Conservation (phyloP, 2,888 invertebrate species). For the Cecidostiba fungosa region DNA sequence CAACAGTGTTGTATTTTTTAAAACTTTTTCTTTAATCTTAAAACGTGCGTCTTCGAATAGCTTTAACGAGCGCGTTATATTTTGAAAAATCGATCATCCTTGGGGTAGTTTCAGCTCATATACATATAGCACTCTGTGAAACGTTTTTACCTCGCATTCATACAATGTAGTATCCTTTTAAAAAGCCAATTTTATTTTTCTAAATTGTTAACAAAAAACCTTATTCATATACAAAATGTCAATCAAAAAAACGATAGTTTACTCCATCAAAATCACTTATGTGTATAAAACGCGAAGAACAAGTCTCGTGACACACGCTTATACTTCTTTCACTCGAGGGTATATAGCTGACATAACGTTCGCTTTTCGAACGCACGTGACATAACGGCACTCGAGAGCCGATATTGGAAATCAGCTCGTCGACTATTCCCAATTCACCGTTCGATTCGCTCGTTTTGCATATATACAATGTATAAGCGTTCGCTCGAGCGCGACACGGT, state of each 20-base stretch:
- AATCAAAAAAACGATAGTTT: too few relatives aligned
- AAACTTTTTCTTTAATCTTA: background rate
- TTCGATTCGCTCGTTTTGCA: background rate
- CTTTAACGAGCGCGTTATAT: background rate
- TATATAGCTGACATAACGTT: background rate
- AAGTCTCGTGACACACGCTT: too few relatives aligned
- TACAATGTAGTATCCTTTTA: background rate
- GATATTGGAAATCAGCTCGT: slow-evolving; percentile 1
- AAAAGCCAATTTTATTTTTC: too few relatives aligned
- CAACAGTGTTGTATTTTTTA: too few relatives aligned
- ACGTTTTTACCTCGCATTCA: background rate
- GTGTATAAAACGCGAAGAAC: too few relatives aligned
- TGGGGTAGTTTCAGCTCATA: background rate
- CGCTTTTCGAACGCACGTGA: background rate
- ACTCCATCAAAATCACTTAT: too few relatives aligned
- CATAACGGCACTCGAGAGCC: background rate
- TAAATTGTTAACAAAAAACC: too few relatives aligned
- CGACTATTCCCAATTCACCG: background rate
- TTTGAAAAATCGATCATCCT: background rate
- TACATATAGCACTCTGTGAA: background rate
- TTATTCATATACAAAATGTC: too few relatives aligned
- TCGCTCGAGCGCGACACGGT: background rate
- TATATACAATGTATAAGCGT: background rate
- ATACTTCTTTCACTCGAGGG: background rate
- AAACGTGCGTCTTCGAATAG: background rate